These are phyloP conservation scores for Oreochromis aureus DNA, from an alignment of 2,113 vertebrate genomes.

Conservation along the genomic window DNA sequence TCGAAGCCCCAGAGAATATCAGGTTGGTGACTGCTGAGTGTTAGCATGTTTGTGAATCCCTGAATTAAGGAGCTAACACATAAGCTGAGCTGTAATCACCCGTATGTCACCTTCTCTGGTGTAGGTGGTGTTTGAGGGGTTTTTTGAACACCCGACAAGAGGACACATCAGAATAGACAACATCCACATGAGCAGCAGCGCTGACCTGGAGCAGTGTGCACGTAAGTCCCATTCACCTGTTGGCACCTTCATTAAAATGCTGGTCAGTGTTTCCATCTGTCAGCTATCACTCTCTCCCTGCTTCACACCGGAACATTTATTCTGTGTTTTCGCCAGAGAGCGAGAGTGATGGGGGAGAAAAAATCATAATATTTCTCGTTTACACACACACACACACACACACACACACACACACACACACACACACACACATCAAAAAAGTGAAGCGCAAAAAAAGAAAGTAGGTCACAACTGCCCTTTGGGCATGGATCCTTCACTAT, in stretches of 20 bases:
- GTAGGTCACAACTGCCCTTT: constrained; percentile 69
- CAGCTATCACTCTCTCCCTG: background rate
- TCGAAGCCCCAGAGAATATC: constrained; percentile 87
- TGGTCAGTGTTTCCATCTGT: background rate
- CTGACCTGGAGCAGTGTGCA: constrained; percentile 87
- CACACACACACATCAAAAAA: background rate
- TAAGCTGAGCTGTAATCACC: background rate
- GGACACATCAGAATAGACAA: constrained; percentile 92
- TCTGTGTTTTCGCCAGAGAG: background rate
- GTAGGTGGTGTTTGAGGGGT: constrained; percentile 93
- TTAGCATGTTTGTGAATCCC: background rate
- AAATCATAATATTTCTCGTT: constrained; percentile 33
- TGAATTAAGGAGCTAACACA: background rate
- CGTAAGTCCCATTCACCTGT: constrained; percentile 75
- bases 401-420: background rate
- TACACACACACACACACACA: background rate
- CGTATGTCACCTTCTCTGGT: background rate
- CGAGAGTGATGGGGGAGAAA: background rate
- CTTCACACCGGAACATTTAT: background rate
- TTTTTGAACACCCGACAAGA: constrained; percentile 79
- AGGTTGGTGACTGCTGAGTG: constrained; percentile 63
- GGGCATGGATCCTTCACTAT: constrained; percentile 71
- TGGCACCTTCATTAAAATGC: background rate
- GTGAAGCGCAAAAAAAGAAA: constrained; percentile 28
- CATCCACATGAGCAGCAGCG: constrained; percentile 85